Conservation (phyloP, 2,113 vertebrate genomes). For the Pelecanus crispus region DNA sequence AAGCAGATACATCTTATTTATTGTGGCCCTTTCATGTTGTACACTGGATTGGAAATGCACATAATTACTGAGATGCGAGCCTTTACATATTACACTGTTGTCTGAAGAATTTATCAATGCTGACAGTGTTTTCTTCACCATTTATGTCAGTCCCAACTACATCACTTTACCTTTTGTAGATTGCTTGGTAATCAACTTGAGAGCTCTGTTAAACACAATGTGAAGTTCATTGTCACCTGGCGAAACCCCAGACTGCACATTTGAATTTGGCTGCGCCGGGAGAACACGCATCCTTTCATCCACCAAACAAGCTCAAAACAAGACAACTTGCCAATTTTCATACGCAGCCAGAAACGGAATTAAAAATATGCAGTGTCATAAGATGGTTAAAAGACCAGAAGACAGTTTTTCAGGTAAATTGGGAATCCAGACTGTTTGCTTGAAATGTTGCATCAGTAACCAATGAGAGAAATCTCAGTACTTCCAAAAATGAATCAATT, state of each 20-base stretch:
- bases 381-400: neutral
- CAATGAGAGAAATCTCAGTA: neutral
- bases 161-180: neutral
- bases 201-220: slow-evolving; percentile 10
- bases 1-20: neutral
- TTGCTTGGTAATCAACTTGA: slow-evolving; percentile 20
- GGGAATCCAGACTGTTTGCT: neutral
- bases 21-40: neutral
- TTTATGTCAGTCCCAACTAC: neutral
- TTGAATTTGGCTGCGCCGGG: slow-evolving; percentile 15
- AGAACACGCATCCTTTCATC: neutral
- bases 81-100: neutral
- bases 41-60: neutral
- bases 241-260: slow-evolving; percentile 5
- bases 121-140: neutral
- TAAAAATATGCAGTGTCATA: neutral
- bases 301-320: neutral
- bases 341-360: neutral
- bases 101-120: neutral
- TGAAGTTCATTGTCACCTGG: slow-evolving; percentile 28
- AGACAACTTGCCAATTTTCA: neutral
- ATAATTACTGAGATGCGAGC: neutral
- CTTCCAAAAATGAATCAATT: neutral
- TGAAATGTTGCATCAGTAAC: neutral
- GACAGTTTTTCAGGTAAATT: neutral